Evolutionary conservation across 2,113 vertebrate species (phyloP).

Genomic region (Thunnus thynnus): DNA sequence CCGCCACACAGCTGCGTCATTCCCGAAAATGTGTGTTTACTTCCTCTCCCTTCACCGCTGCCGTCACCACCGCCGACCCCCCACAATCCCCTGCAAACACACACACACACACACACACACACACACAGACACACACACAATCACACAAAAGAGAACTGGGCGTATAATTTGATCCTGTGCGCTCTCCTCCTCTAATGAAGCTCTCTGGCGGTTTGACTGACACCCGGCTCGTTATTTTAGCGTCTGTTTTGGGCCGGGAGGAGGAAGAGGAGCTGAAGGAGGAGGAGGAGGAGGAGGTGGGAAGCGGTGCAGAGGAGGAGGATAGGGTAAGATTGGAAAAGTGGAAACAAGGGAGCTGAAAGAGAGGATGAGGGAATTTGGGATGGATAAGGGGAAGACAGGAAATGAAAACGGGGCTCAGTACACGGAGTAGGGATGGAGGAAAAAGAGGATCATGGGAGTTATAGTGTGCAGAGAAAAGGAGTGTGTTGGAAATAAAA

Average conservation of each 20-base stretch:
- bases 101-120: slow-evolving; percentile 9
- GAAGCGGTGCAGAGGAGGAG: too few relatives aligned
- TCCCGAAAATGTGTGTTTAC: slow-evolving; percentile 60
- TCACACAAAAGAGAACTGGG: slow-evolving; percentile 62
- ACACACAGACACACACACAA: slow-evolving; percentile 38
- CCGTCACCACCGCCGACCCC: slow-evolving; percentile 26
- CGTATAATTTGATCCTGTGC: slow-evolving; percentile 78
- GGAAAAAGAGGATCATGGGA: slow-evolving; percentile 30
- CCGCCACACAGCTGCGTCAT: slow-evolving; percentile 68
- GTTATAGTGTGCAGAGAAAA: slow-evolving; percentile 8
- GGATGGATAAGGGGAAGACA: slow-evolving; percentile 40
- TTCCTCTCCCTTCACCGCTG: slow-evolving; percentile 55
- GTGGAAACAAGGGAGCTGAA: slow-evolving; percentile 48
- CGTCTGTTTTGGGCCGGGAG: slow-evolving; percentile 64
- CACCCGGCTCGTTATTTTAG: slow-evolving; percentile 77
- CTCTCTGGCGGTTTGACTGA: slow-evolving; percentile 80
- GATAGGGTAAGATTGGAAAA: slow-evolving; percentile 6
- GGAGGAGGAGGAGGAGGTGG: background rate
- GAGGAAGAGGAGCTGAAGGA: slow-evolving; percentile 41
- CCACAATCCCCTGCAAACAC: slow-evolving; percentile 48
- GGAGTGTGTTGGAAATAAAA: background rate
- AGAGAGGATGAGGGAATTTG: slow-evolving; percentile 21
- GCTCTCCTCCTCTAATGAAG: slow-evolving; percentile 79
- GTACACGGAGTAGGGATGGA: slow-evolving; percentile 20
- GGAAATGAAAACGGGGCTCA: slow-evolving; percentile 42